A percentile compares a stretch with the other conserved stretches of the same genome.
Conservation (phyloP, 2,797 vertebrate genomes). For the Channa striata region DNA sequence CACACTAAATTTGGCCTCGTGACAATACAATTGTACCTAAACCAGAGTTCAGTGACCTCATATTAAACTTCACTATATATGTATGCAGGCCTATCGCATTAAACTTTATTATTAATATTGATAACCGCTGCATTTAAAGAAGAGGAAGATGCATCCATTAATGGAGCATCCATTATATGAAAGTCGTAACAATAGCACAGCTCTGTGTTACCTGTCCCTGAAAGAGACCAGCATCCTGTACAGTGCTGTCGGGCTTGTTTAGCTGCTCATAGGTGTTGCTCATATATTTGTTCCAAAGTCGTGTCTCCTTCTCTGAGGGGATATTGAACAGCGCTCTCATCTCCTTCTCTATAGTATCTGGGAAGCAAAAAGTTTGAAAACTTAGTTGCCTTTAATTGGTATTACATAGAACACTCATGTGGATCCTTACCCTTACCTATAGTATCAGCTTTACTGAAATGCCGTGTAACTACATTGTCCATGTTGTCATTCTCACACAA, state of each 20-base stretch:
- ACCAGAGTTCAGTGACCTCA: not conserved
- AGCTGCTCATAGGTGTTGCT: conserved; percentile 94
- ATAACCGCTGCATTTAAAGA: too few relatives aligned
- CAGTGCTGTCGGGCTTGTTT: conserved; percentile 94
- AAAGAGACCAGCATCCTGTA: conserved; percentile 96
- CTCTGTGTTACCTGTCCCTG: conserved; percentile 91
- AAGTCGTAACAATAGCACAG: conserved; percentile 26
- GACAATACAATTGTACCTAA: not conserved
- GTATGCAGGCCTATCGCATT: conserved; percentile 18
- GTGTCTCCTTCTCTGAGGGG: conserved; percentile 91
- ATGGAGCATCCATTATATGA: too few relatives aligned
- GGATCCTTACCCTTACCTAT: conserved; percentile 86
- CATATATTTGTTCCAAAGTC: conserved; percentile 98
- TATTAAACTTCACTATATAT: not conserved
- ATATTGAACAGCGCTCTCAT: conserved; percentile 95
- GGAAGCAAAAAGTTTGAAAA: conserved; percentile 1
- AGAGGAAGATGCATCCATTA: conserved; percentile 20
- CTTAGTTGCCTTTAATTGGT: not conserved
- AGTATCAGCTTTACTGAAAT: conserved; percentile 97
- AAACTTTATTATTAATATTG: too few relatives aligned
- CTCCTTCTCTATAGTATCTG: conserved; percentile 95
- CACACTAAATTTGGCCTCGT: not conserved
- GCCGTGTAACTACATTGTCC: conserved; percentile 89
- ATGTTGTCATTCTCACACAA: conserved; percentile 94
- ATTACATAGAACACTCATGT: not conserved